phyloP scores from a whole-genome alignment of 2,797 vertebrate species.

The Okamejei kenojei region DNA sequence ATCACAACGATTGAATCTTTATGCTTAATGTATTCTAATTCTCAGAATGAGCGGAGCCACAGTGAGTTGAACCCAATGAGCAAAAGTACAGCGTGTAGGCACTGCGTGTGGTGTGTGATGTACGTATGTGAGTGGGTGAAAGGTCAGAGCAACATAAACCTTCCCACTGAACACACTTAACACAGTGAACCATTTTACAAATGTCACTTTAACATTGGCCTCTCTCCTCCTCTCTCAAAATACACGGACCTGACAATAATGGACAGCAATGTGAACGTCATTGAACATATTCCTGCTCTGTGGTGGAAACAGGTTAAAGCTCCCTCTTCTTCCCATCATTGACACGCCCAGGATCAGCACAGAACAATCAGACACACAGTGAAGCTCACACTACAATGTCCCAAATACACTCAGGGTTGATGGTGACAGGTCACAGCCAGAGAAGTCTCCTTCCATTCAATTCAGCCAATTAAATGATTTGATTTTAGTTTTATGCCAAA shows the following conservation, averaged over 20 bases:
- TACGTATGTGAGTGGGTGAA: conserved; percentile 14
- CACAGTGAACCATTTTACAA: not conserved
- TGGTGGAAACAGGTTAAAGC: too few species aligned
- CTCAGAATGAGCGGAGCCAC: not conserved
- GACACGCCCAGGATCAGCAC: not conserved
- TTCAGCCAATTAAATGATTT: too few species aligned
- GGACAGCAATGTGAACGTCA: not conserved
- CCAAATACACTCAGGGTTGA: not conserved
- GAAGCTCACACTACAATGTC: not conserved
- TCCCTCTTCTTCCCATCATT: too few species aligned
- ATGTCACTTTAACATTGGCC: not conserved
- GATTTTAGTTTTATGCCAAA: too few species aligned
- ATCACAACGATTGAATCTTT: not conserved
- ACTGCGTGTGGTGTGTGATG: not conserved
- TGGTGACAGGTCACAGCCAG: not conserved
- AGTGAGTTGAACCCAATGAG: not conserved
- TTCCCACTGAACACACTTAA: not conserved
- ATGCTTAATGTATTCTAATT: not conserved
- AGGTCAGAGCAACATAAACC: not conserved
- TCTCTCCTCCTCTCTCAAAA: not conserved
- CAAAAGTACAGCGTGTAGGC: not conserved
- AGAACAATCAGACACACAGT: not conserved
- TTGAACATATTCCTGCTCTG: not conserved
- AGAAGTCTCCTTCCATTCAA: not conserved
- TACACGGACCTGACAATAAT: too few species aligned